Base-by-base conservation (phyloP, 2,888 invertebrate species). In the Podotricha telesiphe region DNA sequence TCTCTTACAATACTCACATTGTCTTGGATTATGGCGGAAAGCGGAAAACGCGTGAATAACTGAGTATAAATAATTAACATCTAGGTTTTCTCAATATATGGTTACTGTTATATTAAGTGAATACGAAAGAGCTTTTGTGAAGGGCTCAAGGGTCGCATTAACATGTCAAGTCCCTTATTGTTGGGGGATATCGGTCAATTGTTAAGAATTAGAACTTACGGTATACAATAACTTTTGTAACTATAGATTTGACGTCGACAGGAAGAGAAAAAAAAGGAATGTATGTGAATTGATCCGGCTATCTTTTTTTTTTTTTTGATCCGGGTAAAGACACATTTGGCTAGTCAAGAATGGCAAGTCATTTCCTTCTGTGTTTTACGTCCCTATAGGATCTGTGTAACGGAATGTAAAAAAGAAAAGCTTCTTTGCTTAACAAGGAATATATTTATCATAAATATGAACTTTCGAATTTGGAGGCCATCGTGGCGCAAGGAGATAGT, bases 91-190 rank as follows among this genome's bases (percentile, higher is more conserved):
- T 10, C 17, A 4, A 61, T 3, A 48, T 1, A 13, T 62, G 48
- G 62, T 48, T 17, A 19, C 22, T 4, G 19, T 28, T 48, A 48
- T 62, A 0, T 62, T 42, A 19, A 62, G 19, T 62, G 10, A 45
- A 28, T 28, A n/a, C 10, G 45, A 17, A 34, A 62, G 48, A 37
- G 48, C 62, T 62, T 62, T 62, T 37, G 48, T 48, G 17, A 17
- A 34, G 19, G 48, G 28, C 11, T 28, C 62, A 48, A 15, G 61
- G 61, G 61, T 19, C 47, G 47, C 47, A 48, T 68, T 68, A 37
- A 62, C 55, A 47, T 47, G 62, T 67, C 67, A 62, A 55, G 67
- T 15, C n/a, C 11, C 20, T 53, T 22, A 67, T 55, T 62, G 55
- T 66, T 10, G 42, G 15, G 10, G 34, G 48, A 50, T 50, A 59